Conservation (phyloP, 2,888 invertebrate species). For the Drosophila kokeensis region DNA sequence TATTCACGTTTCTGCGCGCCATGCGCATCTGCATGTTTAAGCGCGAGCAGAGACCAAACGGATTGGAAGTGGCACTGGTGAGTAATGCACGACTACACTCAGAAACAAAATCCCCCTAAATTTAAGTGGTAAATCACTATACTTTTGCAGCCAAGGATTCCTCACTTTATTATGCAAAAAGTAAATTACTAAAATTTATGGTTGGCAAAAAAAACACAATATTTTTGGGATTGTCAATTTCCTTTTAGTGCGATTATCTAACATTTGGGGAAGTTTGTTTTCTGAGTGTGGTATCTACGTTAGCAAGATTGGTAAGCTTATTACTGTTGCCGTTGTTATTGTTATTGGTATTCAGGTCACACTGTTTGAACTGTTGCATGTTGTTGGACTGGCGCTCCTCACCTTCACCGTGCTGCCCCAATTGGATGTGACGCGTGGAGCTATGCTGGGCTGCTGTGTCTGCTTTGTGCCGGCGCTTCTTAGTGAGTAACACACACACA, state of each 20-base stretch:
- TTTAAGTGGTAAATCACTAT: neutral
- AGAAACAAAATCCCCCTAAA: neutral
- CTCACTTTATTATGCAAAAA: neutral
- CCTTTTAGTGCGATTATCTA: neutral
- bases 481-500: slow-evolving; percentile 85
- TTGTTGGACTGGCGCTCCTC: slow-evolving; percentile 91
- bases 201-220: neutral
- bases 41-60: slow-evolving; percentile 87
- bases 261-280: neutral
- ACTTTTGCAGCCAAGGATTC: neutral
- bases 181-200: neutral
- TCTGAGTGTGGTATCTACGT: neutral
- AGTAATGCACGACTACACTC: slow-evolving; percentile 58
- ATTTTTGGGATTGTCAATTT: neutral
- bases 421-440: slow-evolving; percentile 92
- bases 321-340: slow-evolving; percentile 8
- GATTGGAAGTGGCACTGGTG: slow-evolving; percentile 87
- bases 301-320: slow-evolving; percentile 59
- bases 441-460: slow-evolving; percentile 93
- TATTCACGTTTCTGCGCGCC: slow-evolving; percentile 90
- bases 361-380: slow-evolving; percentile 91
- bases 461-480: slow-evolving; percentile 93
- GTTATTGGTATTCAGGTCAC: slow-evolving; percentile 85
- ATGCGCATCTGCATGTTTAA: slow-evolving; percentile 91
- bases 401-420: slow-evolving; percentile 91